Percentiles rank a stretch among this genome's conserved stretches.
phyloP scores from a whole-genome alignment of 1,140 invertebrate genomes.

The Bombus confusus region DNA sequence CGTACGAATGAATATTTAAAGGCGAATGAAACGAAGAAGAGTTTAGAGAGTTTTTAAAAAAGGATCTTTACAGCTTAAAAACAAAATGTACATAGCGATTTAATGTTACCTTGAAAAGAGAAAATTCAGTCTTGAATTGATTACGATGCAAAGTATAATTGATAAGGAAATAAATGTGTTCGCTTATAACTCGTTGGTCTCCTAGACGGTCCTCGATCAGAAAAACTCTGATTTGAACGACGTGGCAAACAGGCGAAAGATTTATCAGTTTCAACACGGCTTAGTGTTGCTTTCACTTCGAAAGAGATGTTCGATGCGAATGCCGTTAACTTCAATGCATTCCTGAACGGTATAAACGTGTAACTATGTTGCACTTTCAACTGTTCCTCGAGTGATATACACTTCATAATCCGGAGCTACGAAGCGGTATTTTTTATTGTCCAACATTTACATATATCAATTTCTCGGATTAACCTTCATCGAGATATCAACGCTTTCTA shows the following conservation, averaged over 20 bases:
- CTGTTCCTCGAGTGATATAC: neutral
- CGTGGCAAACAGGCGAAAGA: neutral
- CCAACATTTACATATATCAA: too few relatives aligned
- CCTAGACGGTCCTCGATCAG: neutral
- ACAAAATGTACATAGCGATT: neutral
- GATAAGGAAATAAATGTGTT: constrained; percentile 1
- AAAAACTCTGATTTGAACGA: constrained; percentile 9
- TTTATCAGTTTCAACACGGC: constrained; percentile 37
- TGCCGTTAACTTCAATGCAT: constrained; percentile 39
- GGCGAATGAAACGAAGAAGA: neutral
- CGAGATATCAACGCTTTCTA: neutral
- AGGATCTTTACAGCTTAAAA: neutral
- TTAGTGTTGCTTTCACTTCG: constrained; percentile 24
- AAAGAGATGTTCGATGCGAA: constrained; percentile 31
- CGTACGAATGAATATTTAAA: neutral
- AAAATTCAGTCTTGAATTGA: neutral
- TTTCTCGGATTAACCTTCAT: neutral
- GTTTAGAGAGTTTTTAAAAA: neutral
- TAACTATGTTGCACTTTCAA: neutral
- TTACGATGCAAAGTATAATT: neutral
- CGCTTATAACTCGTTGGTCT: constrained; percentile 9
- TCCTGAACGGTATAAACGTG: constrained; percentile 10
- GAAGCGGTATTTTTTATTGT: neutral
- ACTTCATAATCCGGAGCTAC: neutral
- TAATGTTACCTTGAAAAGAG: neutral